Evolutionary conservation across 2,888 invertebrate species (phyloP).

Genomic region (Luperina nickerlii): DNA sequence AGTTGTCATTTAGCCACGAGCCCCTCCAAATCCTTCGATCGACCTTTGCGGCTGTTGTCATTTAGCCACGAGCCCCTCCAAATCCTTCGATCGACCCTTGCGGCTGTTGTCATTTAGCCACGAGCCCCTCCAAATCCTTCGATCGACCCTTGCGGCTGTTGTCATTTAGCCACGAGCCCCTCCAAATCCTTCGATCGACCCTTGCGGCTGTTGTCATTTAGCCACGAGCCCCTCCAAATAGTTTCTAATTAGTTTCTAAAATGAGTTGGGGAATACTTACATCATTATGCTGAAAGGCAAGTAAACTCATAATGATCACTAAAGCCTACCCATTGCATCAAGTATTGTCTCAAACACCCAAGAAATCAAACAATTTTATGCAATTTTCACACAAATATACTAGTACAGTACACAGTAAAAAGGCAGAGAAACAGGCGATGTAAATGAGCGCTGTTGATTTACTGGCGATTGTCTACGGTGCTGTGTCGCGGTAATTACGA

Average conservation of each 20-base stretch:
- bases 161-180: too few relatives aligned
- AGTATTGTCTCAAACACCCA: not conserved
- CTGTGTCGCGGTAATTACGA: constrained; percentile 46
- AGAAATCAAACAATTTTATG: constrained; percentile 13
- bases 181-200: not conserved
- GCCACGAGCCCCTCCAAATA: not conserved
- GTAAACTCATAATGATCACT: not conserved
- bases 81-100: not conserved
- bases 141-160: too few relatives aligned
- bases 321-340: not conserved
- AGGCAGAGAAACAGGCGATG: constrained; percentile 45
- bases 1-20: too few relatives aligned
- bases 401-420: constrained; percentile 47
- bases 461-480: constrained; percentile 62
- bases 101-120: too few relatives aligned
- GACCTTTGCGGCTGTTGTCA: too few relatives aligned
- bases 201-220: too few relatives aligned
- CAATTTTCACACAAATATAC: constrained; percentile 32
- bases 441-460: constrained; percentile 64
- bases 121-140: not conserved
- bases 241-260: not conserved
- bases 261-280: not conserved
- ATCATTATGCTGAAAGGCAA: not conserved
- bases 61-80: not conserved
- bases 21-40: not conserved